Evolutionary conservation across 2,888 invertebrate species (phyloP), one percentile per base, ranked within the genome.

Genomic region (Serrognathus titanus): DNA sequence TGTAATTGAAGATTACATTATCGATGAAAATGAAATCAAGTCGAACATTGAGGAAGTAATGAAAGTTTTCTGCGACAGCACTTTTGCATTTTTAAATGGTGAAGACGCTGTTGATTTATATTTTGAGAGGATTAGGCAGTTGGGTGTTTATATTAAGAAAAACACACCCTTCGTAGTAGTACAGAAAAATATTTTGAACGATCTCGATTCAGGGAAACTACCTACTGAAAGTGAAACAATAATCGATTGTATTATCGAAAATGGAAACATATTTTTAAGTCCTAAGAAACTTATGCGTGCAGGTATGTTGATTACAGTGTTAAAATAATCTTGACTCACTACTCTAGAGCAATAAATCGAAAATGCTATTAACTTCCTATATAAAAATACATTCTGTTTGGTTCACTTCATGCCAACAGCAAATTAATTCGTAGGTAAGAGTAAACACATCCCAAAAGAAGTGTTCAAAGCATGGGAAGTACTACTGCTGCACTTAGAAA

Each of bases 401-500:
- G 6, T 13, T 45, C 12, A 41, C 8, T 35, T 36, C 16, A 24
- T n/a, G 1, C 10, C 12, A 12, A 43, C 4, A 9, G 48, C 7
- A n/a, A 53, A 48, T 70, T 46, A 20, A 12, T 35, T 40, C 49
- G 3, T 11, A 53, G 53, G 40, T 48, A 50, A 37, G 9, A 31
- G 39, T 5, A 59, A 63, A 51, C 52, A 55, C 56, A 65, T 72
- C 47, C 76, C 78, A 10, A 36, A 40, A 13, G 55, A 59, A 16
- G 72, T 79, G 63, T 58, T 74, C 13, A 57, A 65, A 20, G 72
- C 76, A 62, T 86, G 86, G 82, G 79, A 81, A 71, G 75, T 78
- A n/a, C 71, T 85, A 48, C 73, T 85, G 9, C 73, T 75, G 49
- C 77, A 82, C 58, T 67, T 87, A 10, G 81, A 83, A 62, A 77